Base-by-base conservation (phyloP, 2,888 invertebrate genomes). In the Hecatera dysodea region DNA sequence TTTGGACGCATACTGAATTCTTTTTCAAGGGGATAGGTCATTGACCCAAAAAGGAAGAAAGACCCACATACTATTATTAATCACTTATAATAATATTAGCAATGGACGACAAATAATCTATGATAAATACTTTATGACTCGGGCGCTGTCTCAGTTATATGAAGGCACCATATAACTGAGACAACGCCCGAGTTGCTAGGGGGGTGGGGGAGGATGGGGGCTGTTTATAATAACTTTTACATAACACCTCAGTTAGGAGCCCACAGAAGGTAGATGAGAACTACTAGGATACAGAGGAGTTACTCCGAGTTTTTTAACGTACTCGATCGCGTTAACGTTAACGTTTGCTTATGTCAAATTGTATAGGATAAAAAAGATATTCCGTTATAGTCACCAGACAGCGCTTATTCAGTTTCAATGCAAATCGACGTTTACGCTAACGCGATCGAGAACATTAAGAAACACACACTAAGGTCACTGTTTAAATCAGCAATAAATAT, bases 401-500 rank as follows among this genome's bases (percentile, higher is more conserved):
- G n/a, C n/a, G n/a, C n/a, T n/a, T n/a, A n/a, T n/a, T n/a, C n/a
- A n/a, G n/a, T n/a, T n/a, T n/a, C n/a, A n/a, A n/a, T n/a, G n/a
- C n/a, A n/a, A n/a, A n/a, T n/a, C n/a, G n/a, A n/a, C n/a, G n/a
- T n/a, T n/a, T n/a, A n/a, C n/a, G n/a, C n/a, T n/a, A n/a, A n/a
- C n/a, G n/a, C n/a, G n/a, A n/a, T n/a, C n/a, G n/a, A n/a, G n/a
- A n/a, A n/a, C n/a, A n/a, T n/a, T n/a, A n/a, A n/a, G n/a, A n/a
- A n/a, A n/a, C n/a, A n/a, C n/a, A n/a, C n/a, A n/a, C n/a, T n/a
- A n/a, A n/a, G n/a, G n/a, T n/a, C n/a, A n/a, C n/a, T n/a, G n/a
- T 44, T 22, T 39, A 71, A 74, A 53, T 15, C 36, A 53, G 15
- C 36, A 75, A 12, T 36, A 59, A 50, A 55, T 75, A 75, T 7